A percentile compares a stretch with the other conserved stretches of the same genome.
phyloP scores from a whole-genome alignment of 2,888 invertebrate species.

The Pterostichus niger region DNA sequence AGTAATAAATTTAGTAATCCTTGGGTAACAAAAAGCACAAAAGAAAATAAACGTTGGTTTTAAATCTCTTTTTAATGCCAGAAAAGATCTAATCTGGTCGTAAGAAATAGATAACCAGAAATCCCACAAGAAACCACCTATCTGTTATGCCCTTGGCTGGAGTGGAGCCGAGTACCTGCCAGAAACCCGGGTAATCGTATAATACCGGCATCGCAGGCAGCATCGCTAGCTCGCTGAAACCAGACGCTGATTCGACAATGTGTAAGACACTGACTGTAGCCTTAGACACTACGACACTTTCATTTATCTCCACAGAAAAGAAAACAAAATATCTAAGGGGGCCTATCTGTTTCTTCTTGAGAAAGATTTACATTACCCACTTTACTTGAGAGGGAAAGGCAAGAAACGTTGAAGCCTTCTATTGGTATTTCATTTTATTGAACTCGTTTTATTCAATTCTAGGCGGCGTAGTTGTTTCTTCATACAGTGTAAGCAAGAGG shows the following conservation, averaged over 20 bases:
- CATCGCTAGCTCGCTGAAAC: background rate
- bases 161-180: background rate
- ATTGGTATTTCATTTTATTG: too few relatives aligned
- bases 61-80: constrained; percentile 66
- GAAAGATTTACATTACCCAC: too few relatives aligned
- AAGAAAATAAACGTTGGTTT: constrained; percentile 65
- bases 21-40: constrained; percentile 59
- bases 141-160: constrained; percentile 57
- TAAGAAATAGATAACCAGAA: constrained; percentile 66
- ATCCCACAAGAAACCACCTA: constrained; percentile 65
- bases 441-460: too few relatives aligned
- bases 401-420: too few relatives aligned
- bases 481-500: too few relatives aligned
- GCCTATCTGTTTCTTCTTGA: background rate
- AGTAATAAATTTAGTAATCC: constrained; percentile 66
- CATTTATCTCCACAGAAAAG: constrained; percentile 12
- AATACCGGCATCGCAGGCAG: constrained; percentile 11
- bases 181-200: constrained; percentile 41
- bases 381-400: too few relatives aligned
- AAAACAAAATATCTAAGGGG: constrained; percentile 5
- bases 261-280: constrained; percentile 31
- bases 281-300: background rate
- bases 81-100: constrained; percentile 64
- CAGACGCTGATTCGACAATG: constrained; percentile 49
- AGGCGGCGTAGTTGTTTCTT: too few relatives aligned